These are phyloP conservation scores for Balaeniceps rex DNA, from an alignment of 2,113 vertebrate species.

Conservation along the genomic window DNA sequence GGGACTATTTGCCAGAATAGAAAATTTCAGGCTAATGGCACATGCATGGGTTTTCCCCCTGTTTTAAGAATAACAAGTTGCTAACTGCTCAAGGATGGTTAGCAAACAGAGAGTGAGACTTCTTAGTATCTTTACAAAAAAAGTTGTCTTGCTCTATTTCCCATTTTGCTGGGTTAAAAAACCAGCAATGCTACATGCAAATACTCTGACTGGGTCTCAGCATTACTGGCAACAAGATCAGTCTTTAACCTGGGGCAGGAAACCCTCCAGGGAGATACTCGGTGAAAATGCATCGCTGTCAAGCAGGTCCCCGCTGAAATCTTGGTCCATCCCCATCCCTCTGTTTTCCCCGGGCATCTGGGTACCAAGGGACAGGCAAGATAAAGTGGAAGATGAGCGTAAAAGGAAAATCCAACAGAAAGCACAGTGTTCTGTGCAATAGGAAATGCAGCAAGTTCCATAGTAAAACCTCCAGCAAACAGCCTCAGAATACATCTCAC, in stretches of 20 bases:
- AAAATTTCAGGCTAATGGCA: neutral
- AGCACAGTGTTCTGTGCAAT: neutral
- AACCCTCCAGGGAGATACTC: neutral
- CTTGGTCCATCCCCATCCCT: neutral
- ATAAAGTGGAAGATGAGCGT: neutral
- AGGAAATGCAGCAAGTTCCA: neutral
- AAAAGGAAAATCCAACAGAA: neutral
- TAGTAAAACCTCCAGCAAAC: neutral
- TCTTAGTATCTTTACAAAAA: neutral
- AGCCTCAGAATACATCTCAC: neutral
- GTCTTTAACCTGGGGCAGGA: neutral
- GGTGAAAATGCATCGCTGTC: neutral
- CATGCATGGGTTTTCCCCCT: neutral
- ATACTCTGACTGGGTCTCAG: neutral
- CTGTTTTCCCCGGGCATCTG: neutral
- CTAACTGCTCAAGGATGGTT: neutral
- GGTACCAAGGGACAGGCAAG: neutral
- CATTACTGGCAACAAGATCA: fast-evolving
- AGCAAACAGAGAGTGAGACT: neutral
- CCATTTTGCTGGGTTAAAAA: neutral
- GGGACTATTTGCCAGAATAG: neutral
- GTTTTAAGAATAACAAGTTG: neutral
- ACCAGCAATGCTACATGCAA: neutral
- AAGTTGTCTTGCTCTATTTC: neutral
- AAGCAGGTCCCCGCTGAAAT: neutral